These are phyloP conservation scores for Crenuchus spilurus DNA, from an alignment of 2,797 vertebrate species.

Conservation along the genomic window DNA sequence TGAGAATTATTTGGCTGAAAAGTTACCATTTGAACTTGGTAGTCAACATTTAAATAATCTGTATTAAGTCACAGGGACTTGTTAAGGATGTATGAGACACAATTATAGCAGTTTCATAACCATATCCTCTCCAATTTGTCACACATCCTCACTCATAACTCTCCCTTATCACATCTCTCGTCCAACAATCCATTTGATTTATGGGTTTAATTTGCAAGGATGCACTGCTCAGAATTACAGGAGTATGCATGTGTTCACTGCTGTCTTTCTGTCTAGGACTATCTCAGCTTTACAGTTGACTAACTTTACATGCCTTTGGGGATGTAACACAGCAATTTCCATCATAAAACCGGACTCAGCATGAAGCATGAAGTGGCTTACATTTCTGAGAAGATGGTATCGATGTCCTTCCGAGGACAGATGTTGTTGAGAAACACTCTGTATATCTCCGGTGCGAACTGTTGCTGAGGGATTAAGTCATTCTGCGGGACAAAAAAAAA, in stretches of 20 bases:
- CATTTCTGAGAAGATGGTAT: conserved; percentile 97
- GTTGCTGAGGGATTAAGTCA: conserved; percentile 91
- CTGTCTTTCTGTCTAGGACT: conserved; percentile 7
- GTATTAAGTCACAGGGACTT: background rate
- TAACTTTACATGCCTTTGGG: background rate
- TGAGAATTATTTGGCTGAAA: background rate
- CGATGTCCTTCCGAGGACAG: conserved; percentile 94
- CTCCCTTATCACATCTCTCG: background rate
- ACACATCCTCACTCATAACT: background rate
- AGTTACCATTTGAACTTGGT: background rate
- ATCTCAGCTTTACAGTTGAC: background rate
- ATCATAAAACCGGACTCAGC: conserved; percentile 1
- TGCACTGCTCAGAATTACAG: conserved; percentile 16
- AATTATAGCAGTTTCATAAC: background rate
- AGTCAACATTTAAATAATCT: background rate
- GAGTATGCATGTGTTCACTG: background rate
- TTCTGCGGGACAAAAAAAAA: conserved; percentile 77
- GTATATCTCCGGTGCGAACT: conserved; percentile 93
- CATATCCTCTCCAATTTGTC: background rate
- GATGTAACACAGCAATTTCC: conserved; percentile 1
- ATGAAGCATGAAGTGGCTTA: conserved; percentile 74
- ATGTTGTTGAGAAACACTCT: conserved; percentile 91
- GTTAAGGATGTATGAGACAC: background rate
- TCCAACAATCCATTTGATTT: conserved; percentile 3
- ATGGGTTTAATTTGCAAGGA: conserved; percentile 23